Percentiles rank a stretch among this genome's conserved stretches.
These are phyloP conservation scores for Ariolimax columbianus DNA, from an alignment of 2,888 invertebrate genomes.

Conservation along the genomic window DNA sequence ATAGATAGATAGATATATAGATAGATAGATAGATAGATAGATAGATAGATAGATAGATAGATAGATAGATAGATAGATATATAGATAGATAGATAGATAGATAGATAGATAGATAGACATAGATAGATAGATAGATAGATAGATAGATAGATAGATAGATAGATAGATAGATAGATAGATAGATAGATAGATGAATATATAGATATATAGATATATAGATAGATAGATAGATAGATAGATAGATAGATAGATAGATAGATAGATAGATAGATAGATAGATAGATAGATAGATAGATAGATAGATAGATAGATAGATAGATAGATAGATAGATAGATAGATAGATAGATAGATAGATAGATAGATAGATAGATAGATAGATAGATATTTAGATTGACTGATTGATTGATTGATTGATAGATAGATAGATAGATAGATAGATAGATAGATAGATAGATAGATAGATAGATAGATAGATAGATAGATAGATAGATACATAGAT, in stretches of 20 bases:
- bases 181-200: too few species aligned
- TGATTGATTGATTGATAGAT: not conserved
- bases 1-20: too few species aligned
- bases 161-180: not conserved
- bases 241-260: not conserved
- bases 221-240: not conserved
- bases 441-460: not conserved
- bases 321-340: conserved; percentile 1
- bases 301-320: conserved; percentile 1
- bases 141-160: not conserved
- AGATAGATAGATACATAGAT: not conserved
- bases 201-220: too few species aligned
- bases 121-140: too few species aligned
- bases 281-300: conserved; percentile 1
- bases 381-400: too few species aligned
- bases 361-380: conserved; percentile 1
- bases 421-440: not conserved
- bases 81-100: too few species aligned
- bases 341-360: conserved; percentile 1
- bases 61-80: too few species aligned
- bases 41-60: not conserved
- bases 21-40: too few species aligned
- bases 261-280: not conserved
- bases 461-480: not conserved
- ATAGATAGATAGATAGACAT: too few species aligned